Evolutionary conservation across 2,888 invertebrate species (phyloP).

Genomic region (Stenichneumon culpator): DNA sequence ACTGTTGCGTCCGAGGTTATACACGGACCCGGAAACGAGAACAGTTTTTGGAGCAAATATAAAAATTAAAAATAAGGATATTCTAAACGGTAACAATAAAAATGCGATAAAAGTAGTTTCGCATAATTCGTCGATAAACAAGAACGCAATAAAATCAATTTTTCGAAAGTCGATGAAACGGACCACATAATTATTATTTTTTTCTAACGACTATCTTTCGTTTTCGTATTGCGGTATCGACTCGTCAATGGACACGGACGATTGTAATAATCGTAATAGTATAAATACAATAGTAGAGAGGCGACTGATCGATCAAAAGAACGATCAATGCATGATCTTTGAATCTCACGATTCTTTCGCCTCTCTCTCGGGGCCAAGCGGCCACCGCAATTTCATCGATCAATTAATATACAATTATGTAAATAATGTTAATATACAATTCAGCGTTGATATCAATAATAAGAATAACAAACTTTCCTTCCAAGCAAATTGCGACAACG

Average conservation of each 20-base stretch:
- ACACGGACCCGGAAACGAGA: background rate
- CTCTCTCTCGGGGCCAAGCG: slow-evolving; percentile 1
- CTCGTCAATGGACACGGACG: slow-evolving; percentile 58
- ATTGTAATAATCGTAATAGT: slow-evolving; percentile 60
- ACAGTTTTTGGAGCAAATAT: background rate
- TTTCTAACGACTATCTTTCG: background rate
- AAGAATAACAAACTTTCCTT: slow-evolving; percentile 63
- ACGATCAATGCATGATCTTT: slow-evolving; percentile 21
- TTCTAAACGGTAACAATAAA: slow-evolving; percentile 31
- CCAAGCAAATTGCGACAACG: slow-evolving; percentile 61
- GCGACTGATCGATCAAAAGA: slow-evolving; percentile 58
- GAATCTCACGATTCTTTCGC: slow-evolving; percentile 14
- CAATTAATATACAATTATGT: slow-evolving; percentile 64
- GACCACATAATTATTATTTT: background rate
- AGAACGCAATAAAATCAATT: slow-evolving; percentile 10
- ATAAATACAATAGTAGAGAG: slow-evolving; percentile 56
- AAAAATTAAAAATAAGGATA: background rate
- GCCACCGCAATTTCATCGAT: slow-evolving; percentile 30
- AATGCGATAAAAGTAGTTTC: slow-evolving; percentile 50
- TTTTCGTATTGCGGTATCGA: background rate
- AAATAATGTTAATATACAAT: slow-evolving; percentile 66
- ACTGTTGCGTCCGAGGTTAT: background rate
- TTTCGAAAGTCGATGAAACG: slow-evolving; percentile 8
- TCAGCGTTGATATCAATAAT: slow-evolving; percentile 65
- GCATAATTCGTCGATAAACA: slow-evolving; percentile 37